Base-by-base conservation (phyloP, 2,797 vertebrate genomes). In the Sebastes ruberrimus region DNA sequence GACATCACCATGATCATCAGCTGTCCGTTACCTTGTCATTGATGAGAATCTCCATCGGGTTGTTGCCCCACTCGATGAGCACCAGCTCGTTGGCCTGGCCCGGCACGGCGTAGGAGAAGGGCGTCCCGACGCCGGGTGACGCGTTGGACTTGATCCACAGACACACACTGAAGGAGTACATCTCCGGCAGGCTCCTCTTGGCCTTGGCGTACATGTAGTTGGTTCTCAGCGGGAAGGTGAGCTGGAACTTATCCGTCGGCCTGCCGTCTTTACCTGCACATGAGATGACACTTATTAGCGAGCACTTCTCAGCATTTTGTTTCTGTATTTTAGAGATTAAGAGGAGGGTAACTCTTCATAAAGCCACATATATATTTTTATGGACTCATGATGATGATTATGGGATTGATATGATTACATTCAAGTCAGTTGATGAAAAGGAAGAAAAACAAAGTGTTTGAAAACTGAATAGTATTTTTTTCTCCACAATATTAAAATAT, bases 151-250 rank as follows among this genome's bases (percentile, higher is more conserved):
- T 98, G 66, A 99, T 97, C 98, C 98, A 99, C 97, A 99, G 97
- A 91, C 97, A 97, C 85, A 98, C 94, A 0, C 95, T 97, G 95
- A 99, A 98, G 81, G 98, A 97, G 10, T 97, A 99, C 98, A 99
- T 99, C 94, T 99, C 98, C 0, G 98, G 98, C n/a, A 99, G 96
- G 91, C 96, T 99, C 90, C 95, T 95, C 94, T 97, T 98, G 93
- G 97, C 97, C 95, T 98, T 98, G 87, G 97, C 98, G 1, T 98
- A 99, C 98, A 99, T 99, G 95, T 99, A 99, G 96, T 99, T 99
- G 87, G 98, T 99, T 80, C 98, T 95, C 87, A 99, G 93, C 0
- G 97, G 97, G 88, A 99, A 99, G 1, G 97, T 99, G 88, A 99
- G 96, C 95, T 99, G 98, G 90, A 99, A 99, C 87, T 96, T 96